These are phyloP conservation scores for Spermophilus dauricus DNA, from an alignment of 2,113 vertebrate species.

Conservation along the genomic window DNA sequence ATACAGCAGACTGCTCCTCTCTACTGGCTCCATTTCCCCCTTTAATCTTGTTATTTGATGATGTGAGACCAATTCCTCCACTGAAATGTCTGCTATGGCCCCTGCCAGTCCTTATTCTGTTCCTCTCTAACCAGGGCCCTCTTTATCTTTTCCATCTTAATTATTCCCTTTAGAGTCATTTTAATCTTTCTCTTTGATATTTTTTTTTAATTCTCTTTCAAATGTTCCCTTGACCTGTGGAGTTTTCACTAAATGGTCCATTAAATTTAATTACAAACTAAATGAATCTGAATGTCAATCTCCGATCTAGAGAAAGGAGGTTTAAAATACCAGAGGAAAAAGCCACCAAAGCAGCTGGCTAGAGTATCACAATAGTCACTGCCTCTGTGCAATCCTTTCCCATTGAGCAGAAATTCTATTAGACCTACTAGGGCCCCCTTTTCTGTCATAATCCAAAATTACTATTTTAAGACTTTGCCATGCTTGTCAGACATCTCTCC, in stretches of 20 bases:
- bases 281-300: neutral
- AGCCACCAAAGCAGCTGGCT: neutral
- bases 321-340: neutral
- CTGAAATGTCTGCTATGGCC: neutral
- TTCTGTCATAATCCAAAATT: slow-evolving; percentile 7
- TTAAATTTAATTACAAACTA: neutral
- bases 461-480: neutral
- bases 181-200: neutral
- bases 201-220: slow-evolving; percentile 17
- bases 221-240: neutral
- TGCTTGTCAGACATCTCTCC: neutral
- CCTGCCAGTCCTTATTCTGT: neutral
- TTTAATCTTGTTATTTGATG: neutral
- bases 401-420: neutral
- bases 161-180: neutral
- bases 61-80: neutral
- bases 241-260: neutral
- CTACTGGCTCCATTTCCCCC: neutral
- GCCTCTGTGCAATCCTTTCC: neutral
- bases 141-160: neutral
- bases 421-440: neutral
- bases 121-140: neutral
- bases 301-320: neutral
- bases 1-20: neutral
- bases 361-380: neutral